Evolutionary conservation across 2,113 vertebrate genomes (phyloP).

Genomic region (Oncorhynchus clarkii): DNA sequence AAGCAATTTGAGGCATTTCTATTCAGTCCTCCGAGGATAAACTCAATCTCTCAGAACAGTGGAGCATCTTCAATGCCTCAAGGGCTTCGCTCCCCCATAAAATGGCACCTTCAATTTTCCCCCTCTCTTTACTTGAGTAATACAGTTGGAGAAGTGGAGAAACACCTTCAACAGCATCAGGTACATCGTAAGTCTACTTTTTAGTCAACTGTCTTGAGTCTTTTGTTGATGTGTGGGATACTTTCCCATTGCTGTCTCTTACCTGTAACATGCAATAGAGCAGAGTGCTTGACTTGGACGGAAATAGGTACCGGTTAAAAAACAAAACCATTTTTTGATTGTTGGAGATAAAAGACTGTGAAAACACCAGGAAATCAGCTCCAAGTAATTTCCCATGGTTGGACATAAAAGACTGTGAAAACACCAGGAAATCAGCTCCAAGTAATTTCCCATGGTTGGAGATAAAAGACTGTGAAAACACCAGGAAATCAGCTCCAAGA

Average conservation of each 20-base stretch:
- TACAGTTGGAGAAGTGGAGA: background rate
- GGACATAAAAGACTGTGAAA: no score
- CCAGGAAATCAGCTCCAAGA: no score
- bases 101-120: background rate
- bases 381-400: no score
- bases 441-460: no score
- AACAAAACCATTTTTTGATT: no score
- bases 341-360: no score
- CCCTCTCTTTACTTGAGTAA: background rate
- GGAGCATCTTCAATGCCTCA: background rate
- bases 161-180: background rate
- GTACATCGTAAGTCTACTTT: background rate
- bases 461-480: no score
- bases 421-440: no score
- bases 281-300: background rate
- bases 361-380: no score
- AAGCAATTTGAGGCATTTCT: background rate
- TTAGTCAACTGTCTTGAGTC: background rate
- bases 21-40: background rate
- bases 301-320: no score
- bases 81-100: background rate
- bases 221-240: no score
- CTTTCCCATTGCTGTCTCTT: background rate
- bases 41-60: background rate
- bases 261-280: background rate